phyloP scores from a whole-genome alignment of 2,113 vertebrate genomes.

The Lasiurus borealis region DNA sequence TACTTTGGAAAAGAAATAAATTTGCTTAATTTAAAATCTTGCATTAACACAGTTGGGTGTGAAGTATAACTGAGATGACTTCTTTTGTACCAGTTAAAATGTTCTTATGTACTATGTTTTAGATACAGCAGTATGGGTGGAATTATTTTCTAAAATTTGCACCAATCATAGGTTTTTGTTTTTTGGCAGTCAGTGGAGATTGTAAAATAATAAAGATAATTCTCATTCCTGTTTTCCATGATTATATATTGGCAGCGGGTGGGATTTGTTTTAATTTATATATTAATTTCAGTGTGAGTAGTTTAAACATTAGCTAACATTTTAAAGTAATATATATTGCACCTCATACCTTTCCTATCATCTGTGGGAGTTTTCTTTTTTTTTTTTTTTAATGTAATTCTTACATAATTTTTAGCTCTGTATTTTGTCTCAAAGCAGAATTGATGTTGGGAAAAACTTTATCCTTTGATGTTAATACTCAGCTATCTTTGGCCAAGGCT shows the following conservation, averaged over 20 bases:
- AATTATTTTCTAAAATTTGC: conserved; percentile 36
- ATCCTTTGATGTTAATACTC: conserved; percentile 67
- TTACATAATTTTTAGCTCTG: conserved; percentile 44
- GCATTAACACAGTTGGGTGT: background rate
- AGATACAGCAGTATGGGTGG: background rate
- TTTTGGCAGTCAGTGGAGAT: conserved; percentile 11
- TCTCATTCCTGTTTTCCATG: background rate
- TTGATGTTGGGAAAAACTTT: conserved; percentile 42
- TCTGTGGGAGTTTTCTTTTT: background rate
- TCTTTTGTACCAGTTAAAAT: background rate
- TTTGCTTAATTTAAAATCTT: conserved; percentile 37
- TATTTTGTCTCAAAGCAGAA: conserved; percentile 60
- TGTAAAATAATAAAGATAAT: conserved; percentile 41
- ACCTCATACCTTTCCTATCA: background rate
- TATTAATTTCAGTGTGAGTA: background rate
- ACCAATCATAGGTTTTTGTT: background rate
- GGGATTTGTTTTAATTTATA: conserved; percentile 47
- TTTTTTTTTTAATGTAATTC: background rate
- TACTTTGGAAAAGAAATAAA: conserved; percentile 47
- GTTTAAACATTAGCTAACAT: conserved; percentile 39
- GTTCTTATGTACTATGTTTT: conserved; percentile 8
- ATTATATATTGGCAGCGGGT: background rate
- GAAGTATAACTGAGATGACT: conserved; percentile 45
- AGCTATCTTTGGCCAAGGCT: conserved; percentile 53
- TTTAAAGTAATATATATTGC: conserved; percentile 26